Evolutionary conservation across 2,888 invertebrate species (phyloP), one percentile per base, ranked within the genome.

Genomic region (Tipula vernalis): DNA sequence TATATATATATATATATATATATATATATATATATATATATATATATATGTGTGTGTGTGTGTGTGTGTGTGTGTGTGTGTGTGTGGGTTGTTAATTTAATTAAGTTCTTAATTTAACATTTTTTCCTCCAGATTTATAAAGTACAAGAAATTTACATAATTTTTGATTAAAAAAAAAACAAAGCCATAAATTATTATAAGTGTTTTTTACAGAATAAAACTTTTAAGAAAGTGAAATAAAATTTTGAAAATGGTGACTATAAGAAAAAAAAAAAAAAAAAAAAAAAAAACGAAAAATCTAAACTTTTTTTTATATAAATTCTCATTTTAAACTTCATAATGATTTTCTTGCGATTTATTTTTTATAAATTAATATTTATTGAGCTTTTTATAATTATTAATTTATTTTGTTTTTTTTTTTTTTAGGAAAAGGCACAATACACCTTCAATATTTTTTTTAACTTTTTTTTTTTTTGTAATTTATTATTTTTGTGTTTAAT

Each of bases 361-460:
- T 44, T 44, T 15, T n/a, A 28, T 71, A 71, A 28, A 71, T 71
- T 71, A 71, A 71, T 71, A 71, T 71, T 71, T 71, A 71, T 71
- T 71, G 71, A 71, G 71, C 71, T 71, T 71, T 51, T 71, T 28
- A 71, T 71, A 71, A 71, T 71, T 71, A 71, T 71, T 28, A 71
- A 71, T 71, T 71, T 57, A 39, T 39, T 39, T 39, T n/a, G n/a
- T n/a, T 28, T 28, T 1, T 28, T n/a, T 51, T n/a, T 51, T n/a
- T 57, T 71, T 71, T 71, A 71, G 71, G 71, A 71, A 71, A 71
- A 71, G 71, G 71, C 71, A 71, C 71, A 71, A 71, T 71, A 71
- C 71, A 71, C 71, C 71, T 71, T 71, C 71, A 71, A 71, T 71
- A 71, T 71, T 28, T 51, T 18, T 10, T 51, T 18, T 10, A 71